Evolutionary conservation across 1,140 invertebrate species (phyloP), one percentile per base, ranked within the genome.

Genomic region (Nephila pilipes): DNA sequence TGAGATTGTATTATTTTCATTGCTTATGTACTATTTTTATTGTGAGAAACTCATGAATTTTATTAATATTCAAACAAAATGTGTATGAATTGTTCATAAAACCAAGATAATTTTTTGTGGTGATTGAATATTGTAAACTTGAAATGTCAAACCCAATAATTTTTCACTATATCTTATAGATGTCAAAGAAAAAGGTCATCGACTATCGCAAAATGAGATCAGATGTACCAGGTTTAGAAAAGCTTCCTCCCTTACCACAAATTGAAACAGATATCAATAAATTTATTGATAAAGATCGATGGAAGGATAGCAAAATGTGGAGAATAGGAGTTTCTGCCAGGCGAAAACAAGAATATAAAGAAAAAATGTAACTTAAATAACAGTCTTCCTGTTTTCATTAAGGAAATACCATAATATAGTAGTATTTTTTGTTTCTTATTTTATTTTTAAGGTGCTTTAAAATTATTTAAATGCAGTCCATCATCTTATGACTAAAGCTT

Each of bases 231-330:
- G 91, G 91, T 6, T 60, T 93, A 25, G 91, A 93, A 60, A 93
- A 87, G 65, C 46, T 93, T 32, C 90, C 90, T 14, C 90, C 90
- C n/a, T 10, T 83, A 20, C 91, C 91, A 18, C 10, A 75, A 3
- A 58, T 87, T 58, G 91, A 93, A 80, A 93, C 91, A 29, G 85
- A 93, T 58, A 93, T 93, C 54, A 55, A 80, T 60, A 63, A 60
- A 18, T 22, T 93, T 38, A 93, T 93, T 60, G 91, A 93, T 80
- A 93, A 80, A 80, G 85, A 93, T 58, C 81, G 91, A 2, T 93
- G 91, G 91, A 93, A 93, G 87, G 25, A 93, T 46, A 93, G 91
- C 29, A 87, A 87, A 32, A 87, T 93, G 91, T 93, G 91, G 91
- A 87, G 54, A 32, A 93, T 93, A 25, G 91, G 91, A 25, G 55